Evolutionary conservation across 1,140 invertebrate genomes (phyloP).

Genomic region (Lucilia sericata): DNA sequence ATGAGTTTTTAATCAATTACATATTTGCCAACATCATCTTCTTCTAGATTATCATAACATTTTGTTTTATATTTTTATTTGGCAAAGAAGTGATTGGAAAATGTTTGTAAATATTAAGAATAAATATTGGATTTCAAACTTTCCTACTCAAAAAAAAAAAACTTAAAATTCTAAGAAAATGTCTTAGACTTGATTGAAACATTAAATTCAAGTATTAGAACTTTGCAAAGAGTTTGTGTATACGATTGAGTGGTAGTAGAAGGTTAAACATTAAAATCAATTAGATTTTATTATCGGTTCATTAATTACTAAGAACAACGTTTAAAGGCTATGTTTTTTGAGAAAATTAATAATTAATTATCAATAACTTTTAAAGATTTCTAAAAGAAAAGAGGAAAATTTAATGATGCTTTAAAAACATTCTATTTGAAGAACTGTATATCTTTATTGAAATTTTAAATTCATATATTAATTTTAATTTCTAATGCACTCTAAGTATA

Average conservation of each 20-base stretch:
- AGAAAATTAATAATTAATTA: too few relatives aligned
- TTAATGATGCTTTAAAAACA: too few relatives aligned
- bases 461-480: too few relatives aligned
- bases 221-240: too few relatives aligned
- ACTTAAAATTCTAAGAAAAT: not conserved
- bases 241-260: not conserved
- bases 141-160: not conserved
- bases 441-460: too few relatives aligned
- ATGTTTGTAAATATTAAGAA: not conserved
- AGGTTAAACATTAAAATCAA: not conserved
- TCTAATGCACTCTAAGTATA: too few relatives aligned
- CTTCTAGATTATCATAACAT: not conserved
- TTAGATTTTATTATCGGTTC: slow-evolving; percentile 17
- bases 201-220: not conserved
- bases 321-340: not conserved
- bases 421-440: too few relatives aligned
- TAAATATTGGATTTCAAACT: not conserved
- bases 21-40: not conserved
- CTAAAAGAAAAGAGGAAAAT: too few relatives aligned
- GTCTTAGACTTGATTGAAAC: not conserved
- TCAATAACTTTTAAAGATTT: too few relatives aligned
- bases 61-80: not conserved
- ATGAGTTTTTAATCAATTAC: not conserved
- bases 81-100: not conserved
- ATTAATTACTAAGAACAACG: not conserved